phyloP scores from a whole-genome alignment of 2,113 vertebrate genomes.

The Atrichornis clamosus region DNA sequence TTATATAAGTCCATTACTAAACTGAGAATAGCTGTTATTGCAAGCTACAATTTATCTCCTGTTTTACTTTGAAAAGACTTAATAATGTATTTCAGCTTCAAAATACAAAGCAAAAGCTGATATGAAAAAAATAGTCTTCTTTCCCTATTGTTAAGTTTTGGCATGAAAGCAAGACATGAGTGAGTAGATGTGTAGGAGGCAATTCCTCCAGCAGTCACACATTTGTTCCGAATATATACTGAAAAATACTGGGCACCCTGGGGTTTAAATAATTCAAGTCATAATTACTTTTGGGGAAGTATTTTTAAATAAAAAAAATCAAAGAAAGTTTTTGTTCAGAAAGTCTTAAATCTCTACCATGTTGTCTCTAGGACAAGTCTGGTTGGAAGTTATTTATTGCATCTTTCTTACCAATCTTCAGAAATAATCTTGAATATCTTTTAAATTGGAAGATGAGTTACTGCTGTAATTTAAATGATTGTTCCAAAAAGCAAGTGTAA shows the following conservation, averaged over 20 bases:
- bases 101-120: neutral
- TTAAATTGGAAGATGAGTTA: neutral
- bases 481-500: neutral
- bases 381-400: neutral
- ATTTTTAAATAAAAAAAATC: neutral
- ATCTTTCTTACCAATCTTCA: neutral
- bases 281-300: neutral
- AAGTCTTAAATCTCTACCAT: neutral
- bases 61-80: neutral
- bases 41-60: neutral
- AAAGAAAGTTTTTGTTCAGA: neutral
- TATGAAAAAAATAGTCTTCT: neutral
- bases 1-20: neutral
- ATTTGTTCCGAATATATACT: conserved; percentile 28
- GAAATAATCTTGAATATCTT: neutral
- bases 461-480: neutral
- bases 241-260: neutral
- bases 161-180: neutral
- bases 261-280: neutral
- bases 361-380: neutral
- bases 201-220: neutral
- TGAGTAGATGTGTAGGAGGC: conserved; percentile 11
- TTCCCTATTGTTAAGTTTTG: neutral
- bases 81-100: neutral
- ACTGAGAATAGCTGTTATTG: neutral